phyloP scores from a whole-genome alignment of 1,140 invertebrate genomes.

The Zaprionus inermis region DNA sequence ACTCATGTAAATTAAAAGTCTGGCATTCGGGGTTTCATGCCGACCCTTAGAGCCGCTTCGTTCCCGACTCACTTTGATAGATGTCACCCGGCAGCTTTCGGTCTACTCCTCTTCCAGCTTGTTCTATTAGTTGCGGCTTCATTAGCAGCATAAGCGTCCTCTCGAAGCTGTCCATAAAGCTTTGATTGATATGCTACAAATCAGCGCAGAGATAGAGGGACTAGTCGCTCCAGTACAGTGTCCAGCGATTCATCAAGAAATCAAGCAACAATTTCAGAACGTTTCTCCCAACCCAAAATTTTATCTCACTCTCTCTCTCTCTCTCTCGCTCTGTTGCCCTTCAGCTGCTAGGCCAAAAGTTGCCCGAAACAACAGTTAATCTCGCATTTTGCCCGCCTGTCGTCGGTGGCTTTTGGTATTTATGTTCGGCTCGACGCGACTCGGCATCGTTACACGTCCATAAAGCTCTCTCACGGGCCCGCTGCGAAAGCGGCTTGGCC shows the following conservation, averaged over 20 bases:
- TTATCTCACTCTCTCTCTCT: no score
- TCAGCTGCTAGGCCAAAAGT: not conserved
- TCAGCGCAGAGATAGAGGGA: not conserved
- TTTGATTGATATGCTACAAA: constrained; percentile 25
- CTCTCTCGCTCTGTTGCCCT: not conserved
- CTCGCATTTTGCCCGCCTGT: constrained; percentile 37
- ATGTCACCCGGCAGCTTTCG: not conserved
- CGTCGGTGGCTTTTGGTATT: constrained; percentile 56
- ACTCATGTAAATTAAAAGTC: not conserved
- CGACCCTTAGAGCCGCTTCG: no score
- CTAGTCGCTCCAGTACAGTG: not conserved
- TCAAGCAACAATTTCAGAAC: constrained; percentile 21
- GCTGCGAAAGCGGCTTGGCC: constrained; percentile 64
- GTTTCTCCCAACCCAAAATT: no score
- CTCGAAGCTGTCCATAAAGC: constrained; percentile 20
- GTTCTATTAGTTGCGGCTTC: not conserved
- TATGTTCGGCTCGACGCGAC: constrained; percentile 41
- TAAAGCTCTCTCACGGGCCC: constrained; percentile 58
- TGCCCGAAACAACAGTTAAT: constrained; percentile 17
- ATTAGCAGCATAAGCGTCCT: constrained; percentile 9
- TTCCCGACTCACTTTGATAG: no score
- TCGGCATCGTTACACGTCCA: constrained; percentile 30
- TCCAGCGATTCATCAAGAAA: constrained; percentile 24
- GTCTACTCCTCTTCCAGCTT: not conserved
- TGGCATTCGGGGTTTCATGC: not conserved